Evolutionary conservation across 2,888 invertebrate species (phyloP).

Genomic region (Sepioteuthis lessoniana): DNA sequence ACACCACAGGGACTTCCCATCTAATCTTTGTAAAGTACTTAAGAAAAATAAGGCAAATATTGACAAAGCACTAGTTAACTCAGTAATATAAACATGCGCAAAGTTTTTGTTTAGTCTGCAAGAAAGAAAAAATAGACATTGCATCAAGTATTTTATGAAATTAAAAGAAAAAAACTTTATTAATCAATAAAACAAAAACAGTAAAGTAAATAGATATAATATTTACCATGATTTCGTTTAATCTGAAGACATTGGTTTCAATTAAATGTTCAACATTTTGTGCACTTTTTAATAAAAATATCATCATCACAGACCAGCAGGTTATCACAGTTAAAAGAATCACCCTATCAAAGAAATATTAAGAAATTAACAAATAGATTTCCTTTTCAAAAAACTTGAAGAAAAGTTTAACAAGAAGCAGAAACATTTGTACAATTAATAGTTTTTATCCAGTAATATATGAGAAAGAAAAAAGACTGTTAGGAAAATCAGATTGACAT

Average conservation of each 20-base stretch:
- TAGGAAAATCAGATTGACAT: too few relatives aligned
- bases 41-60: too few relatives aligned
- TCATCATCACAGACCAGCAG: conserved; percentile 67
- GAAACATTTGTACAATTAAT: background rate
- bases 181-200: too few relatives aligned
- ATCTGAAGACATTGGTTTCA: conserved; percentile 60
- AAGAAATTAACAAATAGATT: background rate
- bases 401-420: background rate
- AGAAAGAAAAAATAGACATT: too few relatives aligned
- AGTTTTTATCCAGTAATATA: too few relatives aligned
- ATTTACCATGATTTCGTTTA: conserved; percentile 66
- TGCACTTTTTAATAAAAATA: conserved; percentile 62
- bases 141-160: too few relatives aligned
- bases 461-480: too few relatives aligned
- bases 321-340: conserved; percentile 66
- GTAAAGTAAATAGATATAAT: background rate
- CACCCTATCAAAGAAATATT: conserved; percentile 61
- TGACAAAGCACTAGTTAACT: background rate
- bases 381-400: background rate
- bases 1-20: too few relatives aligned
- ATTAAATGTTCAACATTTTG: conserved; percentile 65
- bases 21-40: too few relatives aligned
- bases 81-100: background rate
- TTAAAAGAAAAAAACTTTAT: too few relatives aligned
- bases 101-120: too few relatives aligned